phyloP scores from a whole-genome alignment of 2,113 vertebrate species.

The Furnarius figulus region DNA sequence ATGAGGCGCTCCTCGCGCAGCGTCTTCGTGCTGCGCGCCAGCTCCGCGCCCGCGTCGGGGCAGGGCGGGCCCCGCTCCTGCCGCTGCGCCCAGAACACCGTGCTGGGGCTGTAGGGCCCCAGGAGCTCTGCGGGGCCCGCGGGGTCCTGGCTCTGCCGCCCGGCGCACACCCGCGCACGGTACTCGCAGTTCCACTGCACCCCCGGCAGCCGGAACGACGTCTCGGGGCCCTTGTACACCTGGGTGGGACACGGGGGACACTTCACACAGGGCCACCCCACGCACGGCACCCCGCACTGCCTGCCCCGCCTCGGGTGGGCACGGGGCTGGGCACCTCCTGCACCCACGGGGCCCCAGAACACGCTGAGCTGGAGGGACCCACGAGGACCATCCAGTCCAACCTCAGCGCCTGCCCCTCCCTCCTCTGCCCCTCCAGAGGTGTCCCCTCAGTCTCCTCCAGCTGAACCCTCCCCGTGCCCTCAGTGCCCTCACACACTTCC shows the following conservation, averaged over 20 bases:
- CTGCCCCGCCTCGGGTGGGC: background rate
- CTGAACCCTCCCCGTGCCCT: too few species aligned
- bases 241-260: background rate
- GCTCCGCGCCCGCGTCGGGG: background rate
- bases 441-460: too few species aligned
- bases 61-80: background rate
- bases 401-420: background rate
- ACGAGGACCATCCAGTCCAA: background rate
- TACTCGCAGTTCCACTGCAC: slow-evolving; percentile 73
- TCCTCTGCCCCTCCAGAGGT: background rate
- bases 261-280: background rate
- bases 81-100: slow-evolving; percentile 68
- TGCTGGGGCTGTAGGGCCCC: slow-evolving; percentile 76
- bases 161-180: slow-evolving; percentile 73
- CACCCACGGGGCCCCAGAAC: background rate
- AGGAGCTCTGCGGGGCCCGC: slow-evolving; percentile 70
- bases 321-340: background rate
- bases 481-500: too few species aligned
- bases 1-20: slow-evolving; percentile 67
- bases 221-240: slow-evolving; percentile 81
- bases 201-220: slow-evolving; percentile 71
- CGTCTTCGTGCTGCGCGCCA: background rate
- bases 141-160: slow-evolving; percentile 71
- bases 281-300: background rate
- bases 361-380: background rate